These are phyloP conservation scores for Epinotia demarniana DNA, from an alignment of 2,888 invertebrate species.

Conservation along the genomic window DNA sequence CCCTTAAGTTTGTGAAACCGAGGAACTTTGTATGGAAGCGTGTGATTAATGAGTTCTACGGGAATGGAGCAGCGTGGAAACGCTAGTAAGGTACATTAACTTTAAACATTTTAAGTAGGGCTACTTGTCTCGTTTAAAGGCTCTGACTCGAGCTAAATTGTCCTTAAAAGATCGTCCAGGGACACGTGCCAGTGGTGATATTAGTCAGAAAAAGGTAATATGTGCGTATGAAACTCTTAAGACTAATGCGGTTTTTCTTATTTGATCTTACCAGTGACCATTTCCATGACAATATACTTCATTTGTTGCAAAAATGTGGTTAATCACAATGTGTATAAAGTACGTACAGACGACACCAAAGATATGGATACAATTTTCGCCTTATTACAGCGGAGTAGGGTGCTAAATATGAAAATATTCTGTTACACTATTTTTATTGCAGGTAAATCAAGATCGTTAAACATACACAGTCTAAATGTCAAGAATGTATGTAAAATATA, in stretches of 20 bases:
- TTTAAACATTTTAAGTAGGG: constrained; percentile 2
- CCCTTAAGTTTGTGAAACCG: neutral
- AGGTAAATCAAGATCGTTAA: too few species aligned
- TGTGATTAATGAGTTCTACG: neutral
- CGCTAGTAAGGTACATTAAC: neutral
- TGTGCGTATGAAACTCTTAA: neutral
- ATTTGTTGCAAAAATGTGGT: neutral
- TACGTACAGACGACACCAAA: too few species aligned
- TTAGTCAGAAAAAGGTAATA: neutral
- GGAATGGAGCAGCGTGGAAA: neutral
- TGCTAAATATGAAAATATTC: too few species aligned
- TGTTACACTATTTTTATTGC: too few species aligned
- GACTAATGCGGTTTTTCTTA: neutral
- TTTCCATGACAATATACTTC: neutral
- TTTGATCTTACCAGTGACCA: neutral
- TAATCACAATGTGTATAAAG: too few species aligned
- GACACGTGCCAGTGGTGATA: neutral
- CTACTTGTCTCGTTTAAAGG: constrained; percentile 4
- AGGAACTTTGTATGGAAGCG: neutral
- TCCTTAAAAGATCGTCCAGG: neutral
- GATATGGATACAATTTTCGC: too few species aligned
- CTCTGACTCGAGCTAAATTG: neutral
- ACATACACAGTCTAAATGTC: too few species aligned
- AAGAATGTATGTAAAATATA: too few species aligned
- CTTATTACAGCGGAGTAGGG: too few species aligned